A percentile compares a stretch with the other conserved stretches of the same genome.
Conservation (phyloP, 2,888 invertebrate genomes). For the Anthoptus insignis region DNA sequence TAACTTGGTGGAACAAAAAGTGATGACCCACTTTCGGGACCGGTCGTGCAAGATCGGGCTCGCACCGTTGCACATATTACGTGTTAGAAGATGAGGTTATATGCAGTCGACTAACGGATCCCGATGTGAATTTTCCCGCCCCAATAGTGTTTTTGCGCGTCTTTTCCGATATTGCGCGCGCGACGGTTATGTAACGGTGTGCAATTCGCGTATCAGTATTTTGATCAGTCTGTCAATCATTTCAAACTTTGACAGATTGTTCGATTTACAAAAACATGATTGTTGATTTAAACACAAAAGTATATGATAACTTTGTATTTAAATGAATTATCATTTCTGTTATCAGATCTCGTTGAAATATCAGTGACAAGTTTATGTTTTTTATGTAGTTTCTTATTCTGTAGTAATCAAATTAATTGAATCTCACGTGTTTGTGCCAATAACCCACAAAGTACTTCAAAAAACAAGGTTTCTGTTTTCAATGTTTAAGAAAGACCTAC, state of each 20-base stretch:
- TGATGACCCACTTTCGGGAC: constrained; percentile 85
- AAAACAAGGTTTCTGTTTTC: neutral
- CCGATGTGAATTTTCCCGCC: constrained; percentile 86
- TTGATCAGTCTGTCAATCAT: constrained; percentile 21
- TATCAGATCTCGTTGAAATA: neutral
- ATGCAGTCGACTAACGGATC: constrained; percentile 74
- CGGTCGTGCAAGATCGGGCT: constrained; percentile 85
- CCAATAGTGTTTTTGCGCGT: constrained; percentile 78
- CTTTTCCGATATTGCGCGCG: constrained; percentile 74
- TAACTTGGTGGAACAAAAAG: constrained; percentile 85
- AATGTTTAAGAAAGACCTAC: too few species aligned
- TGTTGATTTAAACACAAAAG: neutral
- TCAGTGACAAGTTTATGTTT: neutral
- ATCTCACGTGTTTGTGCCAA: neutral
- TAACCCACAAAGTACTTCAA: neutral
- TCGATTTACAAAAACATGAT: too few species aligned
- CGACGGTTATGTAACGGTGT: constrained; percentile 70
- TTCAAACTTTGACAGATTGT: constrained; percentile 8
- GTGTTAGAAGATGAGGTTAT: constrained; percentile 79
- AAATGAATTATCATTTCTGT: neutral
- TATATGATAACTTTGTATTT: neutral
- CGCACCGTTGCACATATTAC: constrained; percentile 84
- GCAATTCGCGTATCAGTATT: constrained; percentile 50
- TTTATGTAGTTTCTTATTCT: neutral
- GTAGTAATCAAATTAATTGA: neutral